Evolutionary conservation across 2,888 invertebrate species (phyloP).

Genomic region (Andrena fulva): DNA sequence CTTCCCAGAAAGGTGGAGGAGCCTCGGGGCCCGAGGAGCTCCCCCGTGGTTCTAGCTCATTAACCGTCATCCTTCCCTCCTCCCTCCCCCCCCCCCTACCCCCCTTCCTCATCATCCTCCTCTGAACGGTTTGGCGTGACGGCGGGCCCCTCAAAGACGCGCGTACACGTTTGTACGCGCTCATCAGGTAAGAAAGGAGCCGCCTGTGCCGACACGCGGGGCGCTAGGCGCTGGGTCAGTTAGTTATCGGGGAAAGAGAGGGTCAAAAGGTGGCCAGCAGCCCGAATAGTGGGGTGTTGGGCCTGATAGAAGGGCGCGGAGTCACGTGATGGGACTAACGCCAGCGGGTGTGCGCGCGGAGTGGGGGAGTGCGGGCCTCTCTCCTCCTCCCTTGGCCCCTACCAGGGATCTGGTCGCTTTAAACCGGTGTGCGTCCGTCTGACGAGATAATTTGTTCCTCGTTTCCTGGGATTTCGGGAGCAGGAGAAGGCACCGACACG

Average conservation of each 20-base stretch:
- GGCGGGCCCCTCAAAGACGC: constrained; percentile 60
- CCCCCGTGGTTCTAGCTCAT: constrained; percentile 83
- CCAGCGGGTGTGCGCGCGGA: constrained; percentile 22
- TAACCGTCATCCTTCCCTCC: constrained; percentile 77
- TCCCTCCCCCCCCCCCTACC: constrained; percentile 60
- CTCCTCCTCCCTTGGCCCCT: constrained; percentile 57
- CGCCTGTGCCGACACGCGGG: constrained; percentile 84
- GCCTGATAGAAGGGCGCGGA: constrained; percentile 48
- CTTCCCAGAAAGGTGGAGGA: constrained; percentile 74
- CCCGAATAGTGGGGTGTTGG: constrained; percentile 55
- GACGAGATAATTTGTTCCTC: constrained; percentile 84
- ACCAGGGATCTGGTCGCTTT: constrained; percentile 71
- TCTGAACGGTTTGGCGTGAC: constrained; percentile 73
- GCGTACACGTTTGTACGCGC: constrained; percentile 70
- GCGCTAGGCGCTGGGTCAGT: constrained; percentile 82
- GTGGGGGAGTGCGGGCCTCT: constrained; percentile 45
- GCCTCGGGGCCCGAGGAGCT: constrained; percentile 64
- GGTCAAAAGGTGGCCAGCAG: constrained; percentile 30
- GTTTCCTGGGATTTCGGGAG: constrained; percentile 82
- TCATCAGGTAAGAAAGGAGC: constrained; percentile 84
- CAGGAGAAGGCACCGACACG: constrained; percentile 45
- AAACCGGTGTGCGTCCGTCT: constrained; percentile 76
- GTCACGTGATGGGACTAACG: constrained; percentile 60
- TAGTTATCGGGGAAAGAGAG: constrained; percentile 73
- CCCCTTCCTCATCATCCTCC: constrained; percentile 65